Conservation (phyloP, 1,140 invertebrate species). For the Anastrepha obliqua region DNA sequence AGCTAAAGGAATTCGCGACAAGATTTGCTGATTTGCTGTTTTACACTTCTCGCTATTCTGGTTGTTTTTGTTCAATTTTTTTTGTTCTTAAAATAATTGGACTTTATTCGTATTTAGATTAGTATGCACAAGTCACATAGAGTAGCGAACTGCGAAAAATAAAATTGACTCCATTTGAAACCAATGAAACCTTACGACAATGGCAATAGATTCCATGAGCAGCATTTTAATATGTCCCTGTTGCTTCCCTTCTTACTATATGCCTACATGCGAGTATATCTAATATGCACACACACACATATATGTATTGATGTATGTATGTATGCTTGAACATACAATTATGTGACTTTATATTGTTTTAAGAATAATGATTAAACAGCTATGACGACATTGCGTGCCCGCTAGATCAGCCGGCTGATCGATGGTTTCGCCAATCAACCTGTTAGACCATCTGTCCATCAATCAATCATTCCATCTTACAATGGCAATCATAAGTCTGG, state of each 20-base stretch:
- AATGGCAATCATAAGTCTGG: not conserved
- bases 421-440: not conserved
- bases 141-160: slow-evolving; percentile 6
- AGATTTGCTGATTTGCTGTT: slow-evolving; percentile 19
- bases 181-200: not conserved
- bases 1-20: not conserved
- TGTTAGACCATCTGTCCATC: not conserved
- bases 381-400: not conserved
- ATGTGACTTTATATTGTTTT: too few species aligned
- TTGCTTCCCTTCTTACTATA: too few species aligned
- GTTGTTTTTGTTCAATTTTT: not conserved
- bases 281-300: too few species aligned
- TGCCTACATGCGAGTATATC: too few species aligned
- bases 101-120: slow-evolving; percentile 36
- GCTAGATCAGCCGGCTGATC: not conserved
- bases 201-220: too few species aligned
- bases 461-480: not conserved
- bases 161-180: not conserved
- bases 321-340: too few species aligned
- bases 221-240: too few species aligned
- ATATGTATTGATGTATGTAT: too few species aligned
- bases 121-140: not conserved
- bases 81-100: slow-evolving; percentile 34
- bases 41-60: not conserved
- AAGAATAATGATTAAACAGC: too few species aligned